Conservation (phyloP, 2,797 vertebrate genomes). For the Enteromius argenteus region DNA sequence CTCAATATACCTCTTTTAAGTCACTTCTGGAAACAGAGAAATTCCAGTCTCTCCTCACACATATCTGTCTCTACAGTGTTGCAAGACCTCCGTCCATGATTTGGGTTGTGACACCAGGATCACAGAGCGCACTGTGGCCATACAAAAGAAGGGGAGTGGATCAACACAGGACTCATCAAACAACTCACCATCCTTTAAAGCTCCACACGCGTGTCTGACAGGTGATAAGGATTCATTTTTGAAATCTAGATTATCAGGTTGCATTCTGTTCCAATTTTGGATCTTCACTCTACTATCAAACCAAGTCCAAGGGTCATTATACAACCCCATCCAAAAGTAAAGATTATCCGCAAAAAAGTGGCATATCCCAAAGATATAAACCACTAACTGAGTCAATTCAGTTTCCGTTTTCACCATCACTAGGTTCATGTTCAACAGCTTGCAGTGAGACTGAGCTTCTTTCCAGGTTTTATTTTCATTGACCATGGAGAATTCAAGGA, state of each 20-base stretch:
- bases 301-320: background rate
- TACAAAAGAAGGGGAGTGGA: background rate
- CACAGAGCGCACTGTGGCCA: background rate
- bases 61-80: conserved; percentile 11
- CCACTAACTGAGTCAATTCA: background rate
- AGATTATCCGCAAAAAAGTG: too few relatives aligned
- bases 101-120: conserved; percentile 34
- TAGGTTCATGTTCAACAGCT: background rate
- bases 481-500: background rate
- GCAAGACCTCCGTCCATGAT: conserved; percentile 23
- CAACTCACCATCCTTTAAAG: conserved; percentile 1
- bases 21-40: conserved; percentile 20
- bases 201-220: background rate
- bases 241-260: background rate
- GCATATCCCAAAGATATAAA: background rate
- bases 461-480: background rate
- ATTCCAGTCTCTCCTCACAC: conserved; percentile 29
- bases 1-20: too few relatives aligned
- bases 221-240: background rate
- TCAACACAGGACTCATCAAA: background rate
- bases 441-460: background rate
- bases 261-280: background rate
- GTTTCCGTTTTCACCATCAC: background rate
- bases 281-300: background rate
- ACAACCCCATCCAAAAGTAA: conserved; percentile 28